Percentiles rank a stretch among this genome's conserved stretches.
These are phyloP conservation scores for Sinohyriopsis cumingii DNA, from an alignment of 2,888 invertebrate genomes.

Conservation along the genomic window DNA sequence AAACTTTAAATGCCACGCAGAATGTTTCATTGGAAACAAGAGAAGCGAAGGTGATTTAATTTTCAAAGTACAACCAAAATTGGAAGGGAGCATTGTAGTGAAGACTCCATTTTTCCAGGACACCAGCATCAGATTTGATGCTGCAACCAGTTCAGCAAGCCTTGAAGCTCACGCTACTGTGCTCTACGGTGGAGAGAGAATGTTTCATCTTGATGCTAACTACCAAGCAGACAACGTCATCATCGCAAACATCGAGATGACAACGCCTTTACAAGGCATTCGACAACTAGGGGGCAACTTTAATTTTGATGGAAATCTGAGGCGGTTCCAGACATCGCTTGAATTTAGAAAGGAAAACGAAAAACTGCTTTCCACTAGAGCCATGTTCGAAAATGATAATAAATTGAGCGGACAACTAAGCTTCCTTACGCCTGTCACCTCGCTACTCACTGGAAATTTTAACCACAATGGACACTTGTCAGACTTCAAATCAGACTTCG, in stretches of 20 bases:
- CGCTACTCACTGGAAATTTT: too few relatives aligned
- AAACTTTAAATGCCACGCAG: conserved; percentile 23
- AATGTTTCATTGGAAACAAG: conserved; percentile 8
- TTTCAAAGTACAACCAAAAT: conserved; percentile 13
- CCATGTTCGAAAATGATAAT: too few relatives aligned
- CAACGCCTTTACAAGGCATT: too few relatives aligned
- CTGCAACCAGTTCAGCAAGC: too few relatives aligned
- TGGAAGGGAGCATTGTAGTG: conserved; percentile 13
- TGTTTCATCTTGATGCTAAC: too few relatives aligned
- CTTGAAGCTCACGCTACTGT: too few relatives aligned
- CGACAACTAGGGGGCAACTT: conserved; percentile 1
- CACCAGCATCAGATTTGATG: background rate
- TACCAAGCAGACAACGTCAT: too few relatives aligned
- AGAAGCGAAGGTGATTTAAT: conserved; percentile 17
- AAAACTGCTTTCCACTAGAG: background rate
- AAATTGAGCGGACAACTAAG: too few relatives aligned
- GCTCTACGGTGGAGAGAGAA: too few relatives aligned
- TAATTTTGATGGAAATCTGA: conserved; percentile 8
- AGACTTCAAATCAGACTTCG: conserved; percentile 6
- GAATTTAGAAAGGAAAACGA: conserved; percentile 10
- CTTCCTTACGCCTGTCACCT: too few relatives aligned
- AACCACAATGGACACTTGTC: too few relatives aligned
- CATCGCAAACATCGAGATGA: too few relatives aligned
- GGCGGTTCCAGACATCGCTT: conserved; percentile 5
- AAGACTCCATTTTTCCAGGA: conserved; percentile 15